Conservation (phyloP, 2,888 invertebrate species). For the Anaspis maculata region DNA sequence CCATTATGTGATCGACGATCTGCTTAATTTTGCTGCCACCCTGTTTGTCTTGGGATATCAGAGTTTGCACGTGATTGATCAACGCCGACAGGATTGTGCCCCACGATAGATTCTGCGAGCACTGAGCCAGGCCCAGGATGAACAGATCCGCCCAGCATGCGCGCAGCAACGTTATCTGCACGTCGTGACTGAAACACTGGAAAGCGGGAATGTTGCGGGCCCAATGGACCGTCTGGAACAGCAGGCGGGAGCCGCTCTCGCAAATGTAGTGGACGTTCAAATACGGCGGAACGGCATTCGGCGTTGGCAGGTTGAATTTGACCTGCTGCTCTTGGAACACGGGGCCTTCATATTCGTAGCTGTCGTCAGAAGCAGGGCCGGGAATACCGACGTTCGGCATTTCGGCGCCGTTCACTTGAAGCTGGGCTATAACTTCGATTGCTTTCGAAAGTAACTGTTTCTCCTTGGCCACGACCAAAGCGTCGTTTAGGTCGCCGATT, state of each 20-base stretch:
- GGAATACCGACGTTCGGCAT: slow-evolving; percentile 27
- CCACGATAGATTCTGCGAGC: slow-evolving; percentile 68
- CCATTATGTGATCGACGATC: slow-evolving; percentile 70
- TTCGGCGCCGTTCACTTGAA: slow-evolving; percentile 38
- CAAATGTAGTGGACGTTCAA: slow-evolving; percentile 91
- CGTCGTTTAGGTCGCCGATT: slow-evolving; percentile 48
- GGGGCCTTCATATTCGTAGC: slow-evolving; percentile 49
- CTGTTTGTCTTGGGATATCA: slow-evolving; percentile 66
- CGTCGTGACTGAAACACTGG: slow-evolving; percentile 70
- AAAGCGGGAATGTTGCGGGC: slow-evolving; percentile 76
- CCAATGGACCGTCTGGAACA: slow-evolving; percentile 89
- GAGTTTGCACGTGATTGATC: slow-evolving; percentile 69
- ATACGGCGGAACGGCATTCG: slow-evolving; percentile 75
- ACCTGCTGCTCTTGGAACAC: slow-evolving; percentile 61
- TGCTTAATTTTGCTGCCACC: slow-evolving; percentile 62
- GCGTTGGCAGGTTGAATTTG: slow-evolving; percentile 68
- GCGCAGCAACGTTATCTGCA: slow-evolving; percentile 75
- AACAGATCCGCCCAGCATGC: slow-evolving; percentile 91
- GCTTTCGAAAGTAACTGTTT: slow-evolving; percentile 57
- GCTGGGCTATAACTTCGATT: slow-evolving; percentile 57
- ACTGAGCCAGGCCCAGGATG: slow-evolving; percentile 82
- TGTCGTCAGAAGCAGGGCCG: slow-evolving; percentile 36
- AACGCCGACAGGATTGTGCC: slow-evolving; percentile 75
- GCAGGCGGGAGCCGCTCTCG: slow-evolving; percentile 86
- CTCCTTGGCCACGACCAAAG: slow-evolving; percentile 54